Percentiles rank a stretch among this genome's conserved stretches.
phyloP scores from a whole-genome alignment of 2,797 vertebrate genomes.

The Adelosebastes latens region DNA sequence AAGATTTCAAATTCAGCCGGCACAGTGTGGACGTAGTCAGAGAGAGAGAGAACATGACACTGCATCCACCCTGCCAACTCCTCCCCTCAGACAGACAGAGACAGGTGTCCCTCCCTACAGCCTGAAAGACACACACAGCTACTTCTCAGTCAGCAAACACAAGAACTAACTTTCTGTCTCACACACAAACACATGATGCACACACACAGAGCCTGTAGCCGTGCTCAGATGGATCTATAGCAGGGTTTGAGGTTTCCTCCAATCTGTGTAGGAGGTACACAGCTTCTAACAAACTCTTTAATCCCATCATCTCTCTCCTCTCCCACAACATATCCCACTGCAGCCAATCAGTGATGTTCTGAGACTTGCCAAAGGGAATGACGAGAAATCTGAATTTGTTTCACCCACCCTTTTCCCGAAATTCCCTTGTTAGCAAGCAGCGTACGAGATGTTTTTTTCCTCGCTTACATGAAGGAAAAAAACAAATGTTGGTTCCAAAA shows the following conservation, averaged over 20 bases:
- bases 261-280: conserved; percentile 64
- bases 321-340: conserved; percentile 25
- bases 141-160: conserved; percentile 15
- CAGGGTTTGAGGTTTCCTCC: conserved; percentile 50
- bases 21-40: conserved; percentile 17
- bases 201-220: conserved; percentile 41
- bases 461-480: background rate
- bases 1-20: background rate
- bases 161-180: background rate
- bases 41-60: conserved; percentile 63
- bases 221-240: conserved; percentile 30
- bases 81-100: conserved; percentile 65
- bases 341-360: conserved; percentile 38
- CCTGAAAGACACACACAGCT: conserved; percentile 7
- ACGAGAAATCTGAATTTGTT: conserved; percentile 25
- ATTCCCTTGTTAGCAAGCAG: conserved; percentile 24
- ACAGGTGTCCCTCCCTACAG: conserved; percentile 67
- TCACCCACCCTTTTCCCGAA: conserved; percentile 34
- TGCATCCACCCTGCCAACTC: conserved; percentile 47
- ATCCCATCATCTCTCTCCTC: conserved; percentile 45
- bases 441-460: background rate
- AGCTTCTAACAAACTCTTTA: conserved; percentile 58
- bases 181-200: conserved; percentile 15
- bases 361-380: conserved; percentile 30
- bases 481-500: background rate